Conservation (phyloP, 2,113 vertebrate genomes). For the Otolemur garnettii region DNA sequence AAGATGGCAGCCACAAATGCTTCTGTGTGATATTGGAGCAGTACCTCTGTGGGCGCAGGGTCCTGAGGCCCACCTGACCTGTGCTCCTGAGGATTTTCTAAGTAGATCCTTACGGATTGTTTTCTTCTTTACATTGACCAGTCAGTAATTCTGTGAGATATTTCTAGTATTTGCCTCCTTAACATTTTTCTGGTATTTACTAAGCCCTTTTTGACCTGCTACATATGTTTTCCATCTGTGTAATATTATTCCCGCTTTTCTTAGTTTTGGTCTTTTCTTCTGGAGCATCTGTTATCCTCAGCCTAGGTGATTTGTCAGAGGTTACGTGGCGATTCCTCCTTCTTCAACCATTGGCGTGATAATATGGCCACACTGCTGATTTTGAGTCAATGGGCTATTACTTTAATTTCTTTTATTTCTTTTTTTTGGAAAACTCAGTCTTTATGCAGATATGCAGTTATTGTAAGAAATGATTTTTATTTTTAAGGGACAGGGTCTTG, state of each 20-base stretch:
- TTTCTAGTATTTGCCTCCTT: slow-evolving; percentile 5
- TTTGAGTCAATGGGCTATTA: neutral
- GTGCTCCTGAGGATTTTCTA: slow-evolving; percentile 4
- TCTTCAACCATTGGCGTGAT: neutral
- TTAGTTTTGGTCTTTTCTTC: slow-evolving; percentile 21
- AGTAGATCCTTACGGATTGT: neutral
- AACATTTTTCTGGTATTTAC: neutral
- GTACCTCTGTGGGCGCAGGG: too few species aligned
- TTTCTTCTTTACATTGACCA: neutral
- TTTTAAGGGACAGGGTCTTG: too few species aligned
- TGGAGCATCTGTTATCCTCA: neutral
- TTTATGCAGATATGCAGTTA: neutral
- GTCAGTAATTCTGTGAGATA: neutral
- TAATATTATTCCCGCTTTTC: neutral
- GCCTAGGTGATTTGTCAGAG: neutral
- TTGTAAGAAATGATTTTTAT: slow-evolving; percentile 16
- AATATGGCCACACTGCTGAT: neutral
- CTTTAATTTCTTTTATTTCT: slow-evolving; percentile 30
- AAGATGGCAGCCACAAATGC: neutral
- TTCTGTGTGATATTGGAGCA: neutral
- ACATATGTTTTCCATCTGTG: slow-evolving; percentile 9
- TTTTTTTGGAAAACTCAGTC: neutral
- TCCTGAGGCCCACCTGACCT: neutral
- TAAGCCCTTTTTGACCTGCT: slow-evolving; percentile 43
- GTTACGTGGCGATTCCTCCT: neutral